phyloP scores from a whole-genome alignment of 1,140 invertebrate species.

The Cotesia chilonis region DNA sequence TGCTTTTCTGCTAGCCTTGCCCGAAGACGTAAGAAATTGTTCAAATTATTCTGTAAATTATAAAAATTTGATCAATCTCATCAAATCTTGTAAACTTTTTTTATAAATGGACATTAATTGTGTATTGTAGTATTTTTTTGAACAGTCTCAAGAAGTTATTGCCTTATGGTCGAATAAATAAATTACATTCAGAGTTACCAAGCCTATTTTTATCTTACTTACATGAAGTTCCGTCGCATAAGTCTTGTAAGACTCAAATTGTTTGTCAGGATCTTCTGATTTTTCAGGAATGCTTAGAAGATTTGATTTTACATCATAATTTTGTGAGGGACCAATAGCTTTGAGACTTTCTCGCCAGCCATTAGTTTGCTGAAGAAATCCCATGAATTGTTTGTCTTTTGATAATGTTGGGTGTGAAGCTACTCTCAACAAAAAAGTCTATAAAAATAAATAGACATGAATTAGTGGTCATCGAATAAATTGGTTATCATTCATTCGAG shows the following conservation, averaged over 20 bases:
- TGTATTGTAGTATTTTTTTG: too few species aligned
- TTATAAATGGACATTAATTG: too few species aligned
- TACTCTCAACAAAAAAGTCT: slow-evolving; percentile 80
- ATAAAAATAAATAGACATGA: slow-evolving; percentile 33
- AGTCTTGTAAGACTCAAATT: slow-evolving; percentile 80
- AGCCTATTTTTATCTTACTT: slow-evolving; percentile 52
- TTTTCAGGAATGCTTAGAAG: slow-evolving; percentile 78
- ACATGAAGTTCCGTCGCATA: slow-evolving; percentile 80
- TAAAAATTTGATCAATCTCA: too few species aligned
- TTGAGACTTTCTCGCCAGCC: slow-evolving; percentile 81
- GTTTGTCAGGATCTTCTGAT: slow-evolving; percentile 76
- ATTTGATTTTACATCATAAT: slow-evolving; percentile 81
- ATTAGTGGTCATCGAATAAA: too few species aligned
- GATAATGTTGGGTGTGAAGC: slow-evolving; percentile 80
- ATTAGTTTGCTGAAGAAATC: slow-evolving; percentile 78
- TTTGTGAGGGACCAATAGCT: slow-evolving; percentile 75
- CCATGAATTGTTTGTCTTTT: slow-evolving; percentile 78
- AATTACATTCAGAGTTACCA: neutral
- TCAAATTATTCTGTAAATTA: slow-evolving; percentile 61
- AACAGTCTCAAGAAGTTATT: too few species aligned
- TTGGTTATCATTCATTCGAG: too few species aligned
- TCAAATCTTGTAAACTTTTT: too few species aligned
- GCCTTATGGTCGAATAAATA: too few species aligned
- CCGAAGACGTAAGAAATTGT: slow-evolving; percentile 66
- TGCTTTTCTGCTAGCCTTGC: slow-evolving; percentile 79